Conservation (phyloP, 1,140 invertebrate genomes). For the Ceratitis capitata region DNA sequence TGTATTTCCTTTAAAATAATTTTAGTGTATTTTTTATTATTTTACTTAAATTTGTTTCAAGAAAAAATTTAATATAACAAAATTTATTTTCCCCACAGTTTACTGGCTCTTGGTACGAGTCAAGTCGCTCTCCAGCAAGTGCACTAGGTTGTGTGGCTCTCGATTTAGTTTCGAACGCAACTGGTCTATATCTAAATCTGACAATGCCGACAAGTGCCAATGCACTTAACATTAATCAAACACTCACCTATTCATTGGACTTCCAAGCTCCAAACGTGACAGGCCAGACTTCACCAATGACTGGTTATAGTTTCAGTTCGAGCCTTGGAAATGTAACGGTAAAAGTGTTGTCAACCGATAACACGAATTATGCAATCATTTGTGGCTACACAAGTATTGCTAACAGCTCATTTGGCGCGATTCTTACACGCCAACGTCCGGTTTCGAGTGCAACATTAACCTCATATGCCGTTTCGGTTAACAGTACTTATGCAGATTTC, state of each 20-base stretch:
- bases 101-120: neutral
- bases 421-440: neutral
- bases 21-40: neutral
- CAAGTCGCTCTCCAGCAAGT: neutral
- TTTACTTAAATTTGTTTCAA: no score
- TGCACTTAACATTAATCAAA: neutral
- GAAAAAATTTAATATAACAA: no score
- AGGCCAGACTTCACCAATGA: neutral
- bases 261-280: neutral
- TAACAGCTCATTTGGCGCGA: neutral
- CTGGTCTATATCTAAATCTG: neutral
- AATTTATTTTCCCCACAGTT: neutral
- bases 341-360: neutral
- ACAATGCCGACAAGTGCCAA: neutral
- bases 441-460: neutral
- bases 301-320: neutral
- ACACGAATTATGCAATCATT: neutral
- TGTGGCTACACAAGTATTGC: neutral
- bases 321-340: neutral
- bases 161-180: neutral
- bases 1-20: neutral
- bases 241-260: neutral
- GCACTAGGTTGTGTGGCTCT: neutral
- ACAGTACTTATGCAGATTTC: neutral
- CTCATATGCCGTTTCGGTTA: neutral